Evolutionary conservation across 2,797 vertebrate species (phyloP).

Genomic region (Mareca strepera): DNA sequence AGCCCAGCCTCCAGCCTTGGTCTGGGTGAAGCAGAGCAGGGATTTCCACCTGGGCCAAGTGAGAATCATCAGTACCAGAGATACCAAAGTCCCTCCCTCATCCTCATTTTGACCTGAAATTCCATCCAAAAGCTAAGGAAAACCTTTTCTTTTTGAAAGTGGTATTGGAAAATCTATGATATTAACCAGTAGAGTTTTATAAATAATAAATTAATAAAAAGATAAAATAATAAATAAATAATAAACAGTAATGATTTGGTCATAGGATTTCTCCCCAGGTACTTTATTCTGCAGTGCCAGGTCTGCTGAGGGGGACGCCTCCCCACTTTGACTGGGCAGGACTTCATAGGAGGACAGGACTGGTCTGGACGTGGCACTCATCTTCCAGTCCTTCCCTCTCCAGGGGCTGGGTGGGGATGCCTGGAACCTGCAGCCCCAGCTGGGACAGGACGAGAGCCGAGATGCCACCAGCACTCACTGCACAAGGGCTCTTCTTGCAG

Average conservation of each 20-base stretch:
- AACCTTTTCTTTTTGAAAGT: background rate
- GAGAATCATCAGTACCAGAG: background rate
- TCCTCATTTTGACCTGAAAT: background rate
- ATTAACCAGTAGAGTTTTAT: background rate
- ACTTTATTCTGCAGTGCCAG: background rate
- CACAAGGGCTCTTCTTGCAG: background rate
- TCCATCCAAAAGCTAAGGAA: background rate
- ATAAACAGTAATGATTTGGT: background rate
- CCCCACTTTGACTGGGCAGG: fast-evolving
- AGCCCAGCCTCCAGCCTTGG: background rate
- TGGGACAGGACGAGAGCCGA: background rate
- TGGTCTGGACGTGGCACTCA: background rate
- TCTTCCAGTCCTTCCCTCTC: background rate
- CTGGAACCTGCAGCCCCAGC: background rate
- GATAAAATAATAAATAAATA: background rate
- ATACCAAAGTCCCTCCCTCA: background rate
- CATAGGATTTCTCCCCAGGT: background rate
- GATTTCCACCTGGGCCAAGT: background rate
- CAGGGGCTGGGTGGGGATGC: background rate
- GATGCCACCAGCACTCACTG: background rate
- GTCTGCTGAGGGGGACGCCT: too few species aligned
- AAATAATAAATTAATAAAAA: background rate
- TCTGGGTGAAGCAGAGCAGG: background rate
- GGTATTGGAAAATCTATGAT: background rate
- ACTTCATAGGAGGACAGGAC: background rate